Conservation (phyloP, 2,797 vertebrate species). For the Caiman crocodilus region DNA sequence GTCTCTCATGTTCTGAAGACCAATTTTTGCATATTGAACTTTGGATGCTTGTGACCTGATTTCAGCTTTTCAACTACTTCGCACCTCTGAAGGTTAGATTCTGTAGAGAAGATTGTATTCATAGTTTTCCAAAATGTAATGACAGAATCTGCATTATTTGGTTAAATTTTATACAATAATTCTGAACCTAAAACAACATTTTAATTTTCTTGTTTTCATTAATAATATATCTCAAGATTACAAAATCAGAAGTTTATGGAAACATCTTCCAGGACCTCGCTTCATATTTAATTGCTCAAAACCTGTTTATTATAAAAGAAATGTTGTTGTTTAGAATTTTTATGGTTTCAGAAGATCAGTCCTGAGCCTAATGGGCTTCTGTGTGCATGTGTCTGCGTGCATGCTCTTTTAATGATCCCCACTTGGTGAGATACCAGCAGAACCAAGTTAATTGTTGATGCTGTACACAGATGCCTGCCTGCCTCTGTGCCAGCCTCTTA, state of each 20-base stretch:
- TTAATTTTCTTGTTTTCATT: background rate
- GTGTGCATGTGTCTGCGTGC: background rate
- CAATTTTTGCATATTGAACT: background rate
- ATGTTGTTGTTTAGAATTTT: background rate
- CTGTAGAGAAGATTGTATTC: background rate
- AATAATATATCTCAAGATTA: background rate
- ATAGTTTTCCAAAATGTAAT: background rate
- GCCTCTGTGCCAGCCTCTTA: background rate
- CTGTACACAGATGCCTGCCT: background rate
- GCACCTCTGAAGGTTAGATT: background rate
- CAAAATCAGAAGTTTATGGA: slow-evolving; percentile 31
- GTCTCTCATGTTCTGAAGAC: too few species aligned
- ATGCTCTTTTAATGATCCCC: background rate
- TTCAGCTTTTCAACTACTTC: background rate
- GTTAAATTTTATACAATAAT: background rate
- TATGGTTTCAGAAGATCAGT: background rate
- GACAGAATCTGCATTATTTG: background rate
- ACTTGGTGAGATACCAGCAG: background rate
- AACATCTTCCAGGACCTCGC: slow-evolving; percentile 27
- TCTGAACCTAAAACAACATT: background rate
- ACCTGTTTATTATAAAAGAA: background rate
- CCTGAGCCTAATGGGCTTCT: background rate
- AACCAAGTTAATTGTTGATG: background rate
- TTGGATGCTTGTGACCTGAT: background rate
- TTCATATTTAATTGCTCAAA: background rate